Conservation (phyloP, 2,888 invertebrate genomes). For the Pterostichus madidus region DNA sequence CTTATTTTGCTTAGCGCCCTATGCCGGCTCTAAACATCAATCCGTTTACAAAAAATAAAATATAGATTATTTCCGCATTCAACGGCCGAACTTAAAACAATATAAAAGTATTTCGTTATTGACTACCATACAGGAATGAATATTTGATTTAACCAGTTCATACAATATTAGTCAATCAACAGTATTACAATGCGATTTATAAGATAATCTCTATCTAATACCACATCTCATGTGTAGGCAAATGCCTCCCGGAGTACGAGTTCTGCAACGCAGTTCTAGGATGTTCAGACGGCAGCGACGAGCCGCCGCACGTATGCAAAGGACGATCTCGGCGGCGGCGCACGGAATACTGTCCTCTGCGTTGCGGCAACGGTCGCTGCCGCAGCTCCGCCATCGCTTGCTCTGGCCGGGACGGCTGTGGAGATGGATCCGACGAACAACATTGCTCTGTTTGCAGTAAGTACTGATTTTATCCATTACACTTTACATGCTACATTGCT, state of each 20-base stretch:
- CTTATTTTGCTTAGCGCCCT: no score
- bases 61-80: no score
- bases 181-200: no score
- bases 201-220: no score
- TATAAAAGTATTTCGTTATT: no score
- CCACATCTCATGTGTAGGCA: neutral
- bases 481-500: neutral
- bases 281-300: conserved; percentile 94
- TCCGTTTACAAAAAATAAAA: no score
- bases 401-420: conserved; percentile 94
- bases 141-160: no score
- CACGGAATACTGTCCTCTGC: conserved; percentile 87
- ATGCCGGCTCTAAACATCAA: no score
- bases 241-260: conserved; percentile 91
- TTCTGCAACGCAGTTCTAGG: conserved; percentile 94
- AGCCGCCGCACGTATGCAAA: conserved; percentile 88
- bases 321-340: conserved; percentile 79
- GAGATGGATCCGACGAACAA: conserved; percentile 93
- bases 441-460: conserved; percentile 93
- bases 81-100: no score
- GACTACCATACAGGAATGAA: no score
- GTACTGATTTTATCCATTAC: conserved; percentile 75
- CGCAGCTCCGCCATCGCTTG: conserved; percentile 93
- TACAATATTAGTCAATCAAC: no score
- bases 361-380: conserved; percentile 92